Evolutionary conservation across 2,113 vertebrate genomes (phyloP).

Genomic region (Setophaga petechia): DNA sequence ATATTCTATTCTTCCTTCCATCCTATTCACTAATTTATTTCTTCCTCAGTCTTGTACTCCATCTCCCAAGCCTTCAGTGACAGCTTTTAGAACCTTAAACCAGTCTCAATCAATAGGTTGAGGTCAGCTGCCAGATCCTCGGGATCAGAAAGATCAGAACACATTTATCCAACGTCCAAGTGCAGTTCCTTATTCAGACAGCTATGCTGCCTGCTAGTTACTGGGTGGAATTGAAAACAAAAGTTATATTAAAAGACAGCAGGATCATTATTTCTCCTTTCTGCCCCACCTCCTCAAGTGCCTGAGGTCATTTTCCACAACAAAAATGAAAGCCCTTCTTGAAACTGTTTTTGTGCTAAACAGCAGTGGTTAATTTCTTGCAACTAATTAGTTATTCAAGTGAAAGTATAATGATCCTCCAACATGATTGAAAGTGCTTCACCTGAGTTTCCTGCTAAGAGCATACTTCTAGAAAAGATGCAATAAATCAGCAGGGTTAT

Average conservation of each 20-base stretch:
- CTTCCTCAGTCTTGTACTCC: neutral
- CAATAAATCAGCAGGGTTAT: constrained; percentile 79
- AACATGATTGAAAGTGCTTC: constrained; percentile 77
- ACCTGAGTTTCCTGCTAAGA: constrained; percentile 71
- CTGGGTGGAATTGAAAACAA: constrained; percentile 26
- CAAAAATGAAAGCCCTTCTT: constrained; percentile 45
- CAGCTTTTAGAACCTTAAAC: neutral
- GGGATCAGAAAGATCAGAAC: neutral
- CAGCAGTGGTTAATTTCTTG: constrained; percentile 72
- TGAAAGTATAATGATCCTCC: constrained; percentile 74
- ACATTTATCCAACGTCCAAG: neutral
- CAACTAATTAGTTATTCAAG: constrained; percentile 73
- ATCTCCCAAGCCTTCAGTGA: neutral
- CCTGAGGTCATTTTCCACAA: constrained; percentile 61
- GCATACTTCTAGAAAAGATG: constrained; percentile 52
- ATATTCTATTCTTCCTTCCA: neutral
- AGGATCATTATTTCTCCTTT: constrained; percentile 32
- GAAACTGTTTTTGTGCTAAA: constrained; percentile 52
- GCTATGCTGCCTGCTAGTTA: neutral
- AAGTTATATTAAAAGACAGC: constrained; percentile 32
- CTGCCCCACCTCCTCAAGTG: neutral
- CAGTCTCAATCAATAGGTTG: neutral
- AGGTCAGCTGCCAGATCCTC: neutral
- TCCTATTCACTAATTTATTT: neutral
- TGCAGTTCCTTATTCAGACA: neutral